phyloP scores from a whole-genome alignment of 2,113 vertebrate species.

The Zapornia atra region DNA sequence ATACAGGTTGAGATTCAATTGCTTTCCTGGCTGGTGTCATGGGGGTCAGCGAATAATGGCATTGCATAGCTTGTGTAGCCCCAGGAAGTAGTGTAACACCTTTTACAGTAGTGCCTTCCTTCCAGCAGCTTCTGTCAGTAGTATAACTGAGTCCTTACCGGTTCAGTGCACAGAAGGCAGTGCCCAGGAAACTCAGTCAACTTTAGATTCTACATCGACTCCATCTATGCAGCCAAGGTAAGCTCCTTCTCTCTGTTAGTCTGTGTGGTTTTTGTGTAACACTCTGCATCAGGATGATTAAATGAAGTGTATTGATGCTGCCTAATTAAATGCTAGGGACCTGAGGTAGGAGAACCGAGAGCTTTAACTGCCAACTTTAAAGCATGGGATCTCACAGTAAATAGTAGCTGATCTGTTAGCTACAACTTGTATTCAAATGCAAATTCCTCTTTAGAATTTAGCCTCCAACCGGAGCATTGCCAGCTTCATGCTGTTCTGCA shows the following conservation, averaged over 20 bases:
- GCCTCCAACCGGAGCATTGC: background rate
- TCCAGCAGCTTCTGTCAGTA: constrained; percentile 79
- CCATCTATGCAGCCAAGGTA: constrained; percentile 80
- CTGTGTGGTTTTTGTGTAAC: background rate
- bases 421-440: constrained; percentile 30
- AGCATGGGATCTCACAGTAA: background rate
- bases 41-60: background rate
- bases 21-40: background rate
- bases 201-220: constrained; percentile 69
- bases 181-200: constrained; percentile 64
- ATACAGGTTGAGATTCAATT: background rate
- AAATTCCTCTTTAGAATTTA: constrained; percentile 38
- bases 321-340: background rate
- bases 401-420: background rate
- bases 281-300: background rate
- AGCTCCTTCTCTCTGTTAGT: background rate
- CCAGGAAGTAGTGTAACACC: background rate
- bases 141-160: constrained; percentile 80
- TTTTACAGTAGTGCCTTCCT: constrained; percentile 40
- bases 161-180: constrained; percentile 77
- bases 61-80: background rate
- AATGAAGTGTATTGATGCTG: background rate
- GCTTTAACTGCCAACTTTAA: background rate
- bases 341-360: background rate
- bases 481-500: background rate